Evolutionary conservation across 2,888 invertebrate species (phyloP).

Genomic region (Corythucha ciliata): DNA sequence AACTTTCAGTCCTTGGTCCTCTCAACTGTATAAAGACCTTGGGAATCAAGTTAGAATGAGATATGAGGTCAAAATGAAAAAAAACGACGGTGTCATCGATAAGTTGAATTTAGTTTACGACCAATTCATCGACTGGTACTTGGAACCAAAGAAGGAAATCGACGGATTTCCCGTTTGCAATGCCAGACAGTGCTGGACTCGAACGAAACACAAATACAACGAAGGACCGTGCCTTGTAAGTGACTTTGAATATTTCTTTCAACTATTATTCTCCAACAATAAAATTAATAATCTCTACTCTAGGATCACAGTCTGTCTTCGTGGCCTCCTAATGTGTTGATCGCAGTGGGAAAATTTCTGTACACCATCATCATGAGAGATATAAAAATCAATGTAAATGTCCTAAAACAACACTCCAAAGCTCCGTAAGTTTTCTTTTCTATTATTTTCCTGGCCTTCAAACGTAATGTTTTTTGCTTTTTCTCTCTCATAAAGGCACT

Average conservation of each 20-base stretch:
- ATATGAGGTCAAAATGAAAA: conserved; percentile 52
- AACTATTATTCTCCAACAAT: too few relatives aligned
- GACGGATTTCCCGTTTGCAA: conserved; percentile 46
- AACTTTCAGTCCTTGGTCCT: conserved; percentile 63
- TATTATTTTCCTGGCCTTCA: too few relatives aligned
- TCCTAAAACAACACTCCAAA: conserved; percentile 48
- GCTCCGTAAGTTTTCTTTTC: conserved; percentile 20
- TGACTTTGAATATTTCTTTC: conserved; percentile 17
- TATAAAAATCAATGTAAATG: conserved; percentile 68
- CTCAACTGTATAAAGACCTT: conserved; percentile 53
- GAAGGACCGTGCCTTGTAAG: conserved; percentile 50
- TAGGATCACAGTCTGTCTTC: conserved; percentile 48
- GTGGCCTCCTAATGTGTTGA: conserved; percentile 58
- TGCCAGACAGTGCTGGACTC: conserved; percentile 64
- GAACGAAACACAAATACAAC: conserved; percentile 46
- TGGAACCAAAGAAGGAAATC: conserved; percentile 40
- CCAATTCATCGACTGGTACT: conserved; percentile 57
- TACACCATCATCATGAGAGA: conserved; percentile 79
- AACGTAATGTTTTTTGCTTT: not conserved
- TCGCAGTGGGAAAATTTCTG: conserved; percentile 69
- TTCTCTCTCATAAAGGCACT: conserved; percentile 45
- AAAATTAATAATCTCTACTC: too few relatives aligned
- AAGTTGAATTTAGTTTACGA: conserved; percentile 55
- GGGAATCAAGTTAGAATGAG: conserved; percentile 59
- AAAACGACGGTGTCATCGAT: conserved; percentile 54